These are phyloP conservation scores for Drosophila bocqueti DNA, from an alignment of 1,140 invertebrate species.

Conservation along the genomic window DNA sequence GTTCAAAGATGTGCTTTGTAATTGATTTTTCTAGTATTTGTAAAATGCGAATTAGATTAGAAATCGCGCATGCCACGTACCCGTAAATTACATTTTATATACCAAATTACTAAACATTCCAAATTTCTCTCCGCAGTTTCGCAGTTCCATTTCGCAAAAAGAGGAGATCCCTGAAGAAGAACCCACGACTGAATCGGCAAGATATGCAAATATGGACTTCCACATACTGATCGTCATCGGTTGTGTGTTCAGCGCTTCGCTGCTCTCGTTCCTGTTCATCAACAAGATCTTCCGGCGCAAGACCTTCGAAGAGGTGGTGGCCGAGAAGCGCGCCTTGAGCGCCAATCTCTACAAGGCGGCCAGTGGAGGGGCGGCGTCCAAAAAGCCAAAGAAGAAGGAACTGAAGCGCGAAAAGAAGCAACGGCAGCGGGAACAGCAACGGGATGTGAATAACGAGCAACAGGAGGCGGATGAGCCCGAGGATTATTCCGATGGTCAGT, in stretches of 20 bases:
- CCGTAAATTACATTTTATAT: not conserved
- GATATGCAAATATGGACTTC: constrained; percentile 85
- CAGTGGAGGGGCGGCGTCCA: constrained; percentile 52
- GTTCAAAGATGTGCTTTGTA: not conserved
- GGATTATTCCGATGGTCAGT: constrained; percentile 79
- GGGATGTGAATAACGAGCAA: constrained; percentile 61
- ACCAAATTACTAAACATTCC: not conserved
- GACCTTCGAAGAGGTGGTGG: constrained; percentile 82
- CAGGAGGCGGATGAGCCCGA: constrained; percentile 66
- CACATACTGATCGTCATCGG: constrained; percentile 84
- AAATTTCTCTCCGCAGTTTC: not conserved
- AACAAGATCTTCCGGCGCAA: constrained; percentile 83
- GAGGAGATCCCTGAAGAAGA: constrained; percentile 32
- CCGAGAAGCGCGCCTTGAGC: constrained; percentile 77
- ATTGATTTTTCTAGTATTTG: not conserved
- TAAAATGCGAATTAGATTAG: not conserved
- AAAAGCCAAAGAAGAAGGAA: constrained; percentile 80
- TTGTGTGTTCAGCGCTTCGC: constrained; percentile 81
- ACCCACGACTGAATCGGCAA: constrained; percentile 41
- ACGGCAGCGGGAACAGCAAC: constrained; percentile 68
- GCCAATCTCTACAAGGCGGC: constrained; percentile 80
- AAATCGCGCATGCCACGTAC: not conserved
- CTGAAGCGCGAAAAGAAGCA: constrained; percentile 80
- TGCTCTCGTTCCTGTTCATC: constrained; percentile 81
- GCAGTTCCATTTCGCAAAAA: constrained; percentile 28